Evolutionary conservation across 2,797 vertebrate species (phyloP).

Genomic region (Phalloptychus januarius): DNA sequence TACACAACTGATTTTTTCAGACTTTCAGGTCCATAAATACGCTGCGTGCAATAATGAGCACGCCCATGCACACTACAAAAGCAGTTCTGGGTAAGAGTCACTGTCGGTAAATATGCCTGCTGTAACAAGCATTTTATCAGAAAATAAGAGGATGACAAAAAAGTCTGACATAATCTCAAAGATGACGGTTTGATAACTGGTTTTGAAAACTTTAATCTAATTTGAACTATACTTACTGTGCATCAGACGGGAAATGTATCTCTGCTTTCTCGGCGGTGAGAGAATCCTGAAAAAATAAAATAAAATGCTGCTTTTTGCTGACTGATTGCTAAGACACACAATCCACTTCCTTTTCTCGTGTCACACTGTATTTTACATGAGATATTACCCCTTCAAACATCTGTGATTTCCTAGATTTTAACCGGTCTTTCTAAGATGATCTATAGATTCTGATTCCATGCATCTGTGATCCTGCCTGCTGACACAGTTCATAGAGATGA

Average conservation of each 20-base stretch:
- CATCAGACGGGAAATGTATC: background rate
- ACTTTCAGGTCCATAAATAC: background rate
- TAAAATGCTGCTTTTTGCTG: background rate
- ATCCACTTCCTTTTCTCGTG: background rate
- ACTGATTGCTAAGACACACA: background rate
- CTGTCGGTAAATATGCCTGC: background rate
- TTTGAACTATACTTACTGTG: background rate
- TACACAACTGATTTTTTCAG: background rate
- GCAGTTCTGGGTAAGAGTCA: background rate
- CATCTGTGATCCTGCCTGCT: conserved; percentile 48
- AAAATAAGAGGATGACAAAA: background rate
- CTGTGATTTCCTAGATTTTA: conserved; percentile 18
- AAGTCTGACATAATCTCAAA: background rate
- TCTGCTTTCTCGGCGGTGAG: background rate
- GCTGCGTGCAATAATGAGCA: background rate
- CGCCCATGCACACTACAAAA: background rate
- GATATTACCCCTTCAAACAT: conserved; percentile 5
- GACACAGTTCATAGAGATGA: conserved; percentile 48
- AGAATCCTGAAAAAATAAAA: background rate
- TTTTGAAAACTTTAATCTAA: background rate
- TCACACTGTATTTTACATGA: background rate
- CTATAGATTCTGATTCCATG: conserved; percentile 45
- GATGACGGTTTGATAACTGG: background rate
- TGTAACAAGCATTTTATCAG: background rate
- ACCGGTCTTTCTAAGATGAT: conserved; percentile 44